These are phyloP conservation scores for Protomyctophum bolini DNA, from an alignment of 2,113 vertebrate genomes.

Conservation along the genomic window DNA sequence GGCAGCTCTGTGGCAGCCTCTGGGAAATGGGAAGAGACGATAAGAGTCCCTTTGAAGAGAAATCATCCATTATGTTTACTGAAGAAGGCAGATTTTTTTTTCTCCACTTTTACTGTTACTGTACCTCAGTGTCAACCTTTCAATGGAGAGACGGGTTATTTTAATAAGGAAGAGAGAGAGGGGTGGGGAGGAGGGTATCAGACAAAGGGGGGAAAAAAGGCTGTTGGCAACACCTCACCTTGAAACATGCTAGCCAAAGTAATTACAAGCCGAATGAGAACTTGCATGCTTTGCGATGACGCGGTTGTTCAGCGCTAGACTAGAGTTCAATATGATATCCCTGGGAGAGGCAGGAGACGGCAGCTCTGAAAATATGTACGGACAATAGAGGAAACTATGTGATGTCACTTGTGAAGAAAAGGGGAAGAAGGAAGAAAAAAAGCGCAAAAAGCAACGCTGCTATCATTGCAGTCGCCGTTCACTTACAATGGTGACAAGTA, in stretches of 20 bases:
- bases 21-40: constrained; percentile 67
- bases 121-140: constrained; percentile 23
- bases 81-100: constrained; percentile 63
- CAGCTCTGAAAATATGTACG: constrained; percentile 25
- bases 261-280: constrained; percentile 49
- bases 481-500: not conserved
- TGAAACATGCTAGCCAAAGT: constrained; percentile 40
- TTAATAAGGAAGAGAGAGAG: constrained; percentile 47
- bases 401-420: constrained; percentile 9
- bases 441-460: not conserved
- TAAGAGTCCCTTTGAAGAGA: constrained; percentile 75
- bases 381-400: constrained; percentile 19
- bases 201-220: constrained; percentile 16
- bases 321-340: constrained; percentile 30
- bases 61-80: constrained; percentile 76
- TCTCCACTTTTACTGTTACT: constrained; percentile 21
- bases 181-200: not conserved
- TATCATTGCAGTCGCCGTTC: not conserved
- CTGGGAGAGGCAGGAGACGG: constrained; percentile 20
- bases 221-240: constrained; percentile 28
- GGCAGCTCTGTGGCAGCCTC: constrained; percentile 67
- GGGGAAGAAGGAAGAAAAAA: too few species aligned
- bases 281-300: constrained; percentile 30
- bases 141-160: constrained; percentile 47
- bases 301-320: constrained; percentile 37